Conservation (phyloP, 2,113 vertebrate genomes). For the Larimichthys crocea region DNA sequence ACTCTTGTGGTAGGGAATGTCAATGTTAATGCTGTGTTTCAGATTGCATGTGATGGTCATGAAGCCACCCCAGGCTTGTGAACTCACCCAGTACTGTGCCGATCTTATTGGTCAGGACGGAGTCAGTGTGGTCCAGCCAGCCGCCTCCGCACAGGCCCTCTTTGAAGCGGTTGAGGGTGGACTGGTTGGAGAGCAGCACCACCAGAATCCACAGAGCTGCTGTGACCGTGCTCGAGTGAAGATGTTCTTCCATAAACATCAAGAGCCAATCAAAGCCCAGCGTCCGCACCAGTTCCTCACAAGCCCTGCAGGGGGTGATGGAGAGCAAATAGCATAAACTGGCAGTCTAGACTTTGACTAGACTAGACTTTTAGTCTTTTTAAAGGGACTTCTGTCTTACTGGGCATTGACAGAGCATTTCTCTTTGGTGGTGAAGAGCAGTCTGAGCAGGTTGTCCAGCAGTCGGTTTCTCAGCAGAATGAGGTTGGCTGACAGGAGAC, state of each 20-base stretch:
- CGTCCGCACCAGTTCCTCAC: slow-evolving; percentile 94
- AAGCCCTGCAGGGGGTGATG: slow-evolving; percentile 85
- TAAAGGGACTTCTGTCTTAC: slow-evolving; percentile 83
- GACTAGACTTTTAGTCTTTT: too few species aligned
- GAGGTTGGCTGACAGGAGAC: slow-evolving; percentile 93
- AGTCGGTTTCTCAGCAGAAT: slow-evolving; percentile 95
- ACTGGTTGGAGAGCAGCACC: slow-evolving; percentile 92
- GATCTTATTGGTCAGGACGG: slow-evolving; percentile 97
- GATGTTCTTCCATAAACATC: slow-evolving; percentile 98
- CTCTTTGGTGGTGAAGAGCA: slow-evolving; percentile 95
- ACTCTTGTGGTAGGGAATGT: neutral
- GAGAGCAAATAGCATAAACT: neutral
- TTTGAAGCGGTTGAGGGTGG: slow-evolving; percentile 94
- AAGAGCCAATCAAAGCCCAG: slow-evolving; percentile 97
- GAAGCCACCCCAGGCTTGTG: neutral
- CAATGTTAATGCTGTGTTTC: neutral
- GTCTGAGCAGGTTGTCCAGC: slow-evolving; percentile 93
- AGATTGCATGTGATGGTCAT: neutral
- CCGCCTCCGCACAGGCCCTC: slow-evolving; percentile 95
- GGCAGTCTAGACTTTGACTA: fast-evolving
- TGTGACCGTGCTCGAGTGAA: slow-evolving; percentile 94
- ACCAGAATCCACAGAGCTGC: slow-evolving; percentile 95
- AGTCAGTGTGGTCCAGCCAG: slow-evolving; percentile 98
- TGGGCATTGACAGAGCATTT: slow-evolving; percentile 93
- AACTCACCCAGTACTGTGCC: slow-evolving; percentile 95